Conservation (phyloP, 2,113 vertebrate species). For the Charina bottae region DNA sequence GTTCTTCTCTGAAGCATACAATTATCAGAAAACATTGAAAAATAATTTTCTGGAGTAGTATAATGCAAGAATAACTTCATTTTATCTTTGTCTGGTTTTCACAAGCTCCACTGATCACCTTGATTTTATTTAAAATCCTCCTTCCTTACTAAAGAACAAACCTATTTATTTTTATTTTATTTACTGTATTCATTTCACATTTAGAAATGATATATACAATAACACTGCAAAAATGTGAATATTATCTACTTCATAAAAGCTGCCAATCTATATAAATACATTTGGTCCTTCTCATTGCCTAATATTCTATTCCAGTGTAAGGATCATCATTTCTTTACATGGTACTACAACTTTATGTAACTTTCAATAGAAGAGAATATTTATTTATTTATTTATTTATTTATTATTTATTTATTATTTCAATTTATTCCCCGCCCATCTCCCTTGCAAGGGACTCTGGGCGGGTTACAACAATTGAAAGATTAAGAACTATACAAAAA, state of each 20-base stretch:
- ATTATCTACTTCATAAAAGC: neutral
- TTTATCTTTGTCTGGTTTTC: neutral
- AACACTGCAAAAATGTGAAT: neutral
- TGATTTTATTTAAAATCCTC: neutral
- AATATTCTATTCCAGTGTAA: constrained; percentile 10
- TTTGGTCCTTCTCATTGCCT: neutral
- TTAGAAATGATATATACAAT: neutral
- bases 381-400: too few species aligned
- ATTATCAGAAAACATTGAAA: neutral
- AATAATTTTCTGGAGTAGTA: neutral
- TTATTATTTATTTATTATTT: too few species aligned
- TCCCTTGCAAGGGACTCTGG: too few species aligned
- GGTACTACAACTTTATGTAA: neutral
- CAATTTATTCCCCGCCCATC: too few species aligned
- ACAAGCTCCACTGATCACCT: constrained; percentile 5
- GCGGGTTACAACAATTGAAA: too few species aligned
- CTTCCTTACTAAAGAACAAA: neutral
- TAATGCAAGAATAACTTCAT: neutral
- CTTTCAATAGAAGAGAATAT: too few species aligned
- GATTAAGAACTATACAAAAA: too few species aligned
- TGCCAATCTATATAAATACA: constrained; percentile 8
- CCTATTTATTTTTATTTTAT: neutral
- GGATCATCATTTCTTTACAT: constrained; percentile 9
- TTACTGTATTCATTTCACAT: constrained; percentile 10
- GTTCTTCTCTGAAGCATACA: constrained; percentile 7